Percentiles rank a stretch among this genome's conserved stretches.
phyloP scores from a whole-genome alignment of 2,888 invertebrate genomes.

The Agrotis segetum region DNA sequence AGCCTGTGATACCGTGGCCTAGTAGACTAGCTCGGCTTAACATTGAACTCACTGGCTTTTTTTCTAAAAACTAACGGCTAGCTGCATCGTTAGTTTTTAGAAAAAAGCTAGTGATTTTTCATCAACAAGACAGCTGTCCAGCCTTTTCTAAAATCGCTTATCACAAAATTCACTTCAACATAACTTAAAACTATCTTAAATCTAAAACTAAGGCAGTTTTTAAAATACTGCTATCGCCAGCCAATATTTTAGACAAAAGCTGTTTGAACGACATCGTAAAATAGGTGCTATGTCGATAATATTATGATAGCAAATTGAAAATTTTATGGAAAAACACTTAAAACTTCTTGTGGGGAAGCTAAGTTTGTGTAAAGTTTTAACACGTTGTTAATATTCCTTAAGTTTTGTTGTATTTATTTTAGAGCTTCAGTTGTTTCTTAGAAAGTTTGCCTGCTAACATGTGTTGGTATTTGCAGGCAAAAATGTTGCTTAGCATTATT shows the following conservation, averaged over 20 bases:
- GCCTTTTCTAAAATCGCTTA: too few species aligned
- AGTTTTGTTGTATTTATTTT: slow-evolving; percentile 7
- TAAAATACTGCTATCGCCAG: slow-evolving; percentile 28
- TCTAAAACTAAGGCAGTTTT: slow-evolving; percentile 31
- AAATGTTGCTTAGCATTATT: not conserved
- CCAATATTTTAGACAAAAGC: slow-evolving; percentile 51
- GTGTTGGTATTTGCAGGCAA: not conserved
- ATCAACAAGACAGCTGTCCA: too few species aligned
- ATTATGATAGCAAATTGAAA: slow-evolving; percentile 57
- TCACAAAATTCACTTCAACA: not conserved
- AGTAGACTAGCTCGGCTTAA: too few species aligned
- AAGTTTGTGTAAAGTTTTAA: slow-evolving; percentile 29
- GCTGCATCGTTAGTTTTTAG: too few species aligned
- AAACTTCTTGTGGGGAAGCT: slow-evolving; percentile 9
- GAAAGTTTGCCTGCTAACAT: not conserved
- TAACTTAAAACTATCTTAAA: slow-evolving; percentile 15
- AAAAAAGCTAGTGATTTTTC: too few species aligned
- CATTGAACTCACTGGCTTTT: too few species aligned
- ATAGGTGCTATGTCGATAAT: slow-evolving; percentile 42
- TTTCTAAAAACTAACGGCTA: too few species aligned
- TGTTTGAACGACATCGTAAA: slow-evolving; percentile 46
- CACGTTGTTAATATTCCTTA: not conserved
- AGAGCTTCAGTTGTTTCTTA: not conserved
- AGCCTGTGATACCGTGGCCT: too few species aligned
- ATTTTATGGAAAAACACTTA: slow-evolving; percentile 49